These are phyloP conservation scores for Anguilla megastoma DNA, from an alignment of 2,797 vertebrate genomes.

Conservation along the genomic window DNA sequence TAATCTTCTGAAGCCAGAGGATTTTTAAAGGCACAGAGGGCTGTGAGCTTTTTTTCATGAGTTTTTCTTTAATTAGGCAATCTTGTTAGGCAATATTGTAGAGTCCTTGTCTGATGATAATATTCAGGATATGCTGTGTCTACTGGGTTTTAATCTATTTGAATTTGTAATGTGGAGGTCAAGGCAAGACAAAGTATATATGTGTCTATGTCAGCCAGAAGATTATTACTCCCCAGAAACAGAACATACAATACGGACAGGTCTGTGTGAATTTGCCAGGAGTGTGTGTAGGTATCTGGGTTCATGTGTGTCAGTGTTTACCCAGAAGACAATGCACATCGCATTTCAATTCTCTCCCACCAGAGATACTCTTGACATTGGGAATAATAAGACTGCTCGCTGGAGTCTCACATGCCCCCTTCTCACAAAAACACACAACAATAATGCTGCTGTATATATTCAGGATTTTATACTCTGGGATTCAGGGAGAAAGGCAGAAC, in stretches of 20 bases:
- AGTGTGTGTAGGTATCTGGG: neutral
- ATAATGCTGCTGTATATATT: neutral
- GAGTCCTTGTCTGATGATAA: slow-evolving; percentile 26
- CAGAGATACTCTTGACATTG: slow-evolving; percentile 14
- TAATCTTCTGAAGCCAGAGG: slow-evolving; percentile 8
- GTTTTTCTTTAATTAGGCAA: slow-evolving; percentile 32
- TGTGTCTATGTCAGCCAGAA: neutral
- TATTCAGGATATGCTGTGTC: slow-evolving; percentile 15
- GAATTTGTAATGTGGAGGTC: slow-evolving; percentile 19
- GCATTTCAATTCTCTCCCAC: slow-evolving; percentile 10
- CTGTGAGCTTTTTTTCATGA: neutral
- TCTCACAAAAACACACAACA: neutral
- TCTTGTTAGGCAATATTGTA: slow-evolving; percentile 25
- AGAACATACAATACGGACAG: neutral
- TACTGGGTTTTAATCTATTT: slow-evolving; percentile 25
- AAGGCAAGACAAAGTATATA: neutral
- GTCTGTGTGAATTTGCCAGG: neutral
- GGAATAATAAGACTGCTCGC: neutral
- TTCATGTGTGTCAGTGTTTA: slow-evolving; percentile 22
- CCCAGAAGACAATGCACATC: slow-evolving; percentile 25
- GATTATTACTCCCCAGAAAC: slow-evolving; percentile 20
- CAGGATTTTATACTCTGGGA: too few species aligned
- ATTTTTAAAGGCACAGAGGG: slow-evolving; percentile 4
- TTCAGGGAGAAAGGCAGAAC: neutral
- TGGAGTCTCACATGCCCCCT: neutral